Base-by-base conservation (phyloP, 2,113 vertebrate species). In the Sylvilagus bachmani region DNA sequence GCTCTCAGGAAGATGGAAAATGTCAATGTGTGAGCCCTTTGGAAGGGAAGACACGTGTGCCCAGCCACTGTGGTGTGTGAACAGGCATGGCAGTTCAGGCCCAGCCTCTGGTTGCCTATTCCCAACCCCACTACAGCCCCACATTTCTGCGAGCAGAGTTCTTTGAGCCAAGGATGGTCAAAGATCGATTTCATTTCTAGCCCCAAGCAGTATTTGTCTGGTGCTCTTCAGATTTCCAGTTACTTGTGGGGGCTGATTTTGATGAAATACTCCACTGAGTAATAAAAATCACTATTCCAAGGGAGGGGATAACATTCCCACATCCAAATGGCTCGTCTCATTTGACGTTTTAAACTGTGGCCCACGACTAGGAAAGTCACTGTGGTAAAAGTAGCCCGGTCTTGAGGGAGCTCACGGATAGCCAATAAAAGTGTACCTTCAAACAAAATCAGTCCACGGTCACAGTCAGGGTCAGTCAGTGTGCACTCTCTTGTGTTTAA, bases 401-500 rank as follows among this genome's bases (percentile, higher is more conserved):
- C 71, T 89, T 58, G 61, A 93, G 75, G 66, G 51, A 83, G 70
- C 70, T 92, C 78, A 88, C 25, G 51, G 80, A 80, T 83, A 80
- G 4, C 36, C 86, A 86, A 87, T 66, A 61, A 66, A 93, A 85
- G 10, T 81, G 70, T 86, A 89, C 82, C 95, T 93, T 95, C 92
- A 84, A 73, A 70, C 13, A 27, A 88, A 58, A 85, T 90, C 44
- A 49, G n/a, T 86, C 85, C 38, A 61, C 38, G 87, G 85, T 88
- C 85, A 80, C 69, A 53, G 82, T 95, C 77, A 97, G 86, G 58
- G 82, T 95, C 77, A 97, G 86, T 97, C 97, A 0, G 96, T 98
- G 77, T 98, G 98, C 62, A 98, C 95, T 83, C 98, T 97, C 84
- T 92, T 98, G 95, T 98, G 98, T 91, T 98, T 98, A 94, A 98